Conservation (phyloP, 2,888 invertebrate species). For the Torymus auratus region DNA sequence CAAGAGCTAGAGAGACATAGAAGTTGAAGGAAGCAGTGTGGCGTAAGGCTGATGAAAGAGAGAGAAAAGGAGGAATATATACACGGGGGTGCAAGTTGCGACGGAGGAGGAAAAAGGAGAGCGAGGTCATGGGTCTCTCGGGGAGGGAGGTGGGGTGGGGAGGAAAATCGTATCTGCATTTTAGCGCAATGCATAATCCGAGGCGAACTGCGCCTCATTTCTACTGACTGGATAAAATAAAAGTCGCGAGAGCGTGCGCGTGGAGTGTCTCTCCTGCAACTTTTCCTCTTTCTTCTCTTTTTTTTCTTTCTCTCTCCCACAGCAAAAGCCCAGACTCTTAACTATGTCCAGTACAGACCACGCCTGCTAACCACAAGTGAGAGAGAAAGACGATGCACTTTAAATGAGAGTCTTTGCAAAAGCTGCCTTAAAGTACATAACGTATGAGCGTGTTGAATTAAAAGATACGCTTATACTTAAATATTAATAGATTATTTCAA, state of each 20-base stretch:
- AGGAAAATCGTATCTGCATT: conserved; percentile 63
- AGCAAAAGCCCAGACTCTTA: conserved; percentile 31
- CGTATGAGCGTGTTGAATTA: no score
- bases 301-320: background rate
- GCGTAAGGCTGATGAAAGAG: no score
- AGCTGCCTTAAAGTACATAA: no score
- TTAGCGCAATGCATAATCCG: conserved; percentile 62
- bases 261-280: no score
- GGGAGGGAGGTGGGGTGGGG: background rate
- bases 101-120: conserved; percentile 21
- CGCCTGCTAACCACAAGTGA: conserved; percentile 12
- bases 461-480: no score
- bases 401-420: no score
- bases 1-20: background rate
- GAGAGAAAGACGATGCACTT: background rate
- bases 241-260: conserved; percentile 46
- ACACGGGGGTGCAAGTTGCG: background rate
- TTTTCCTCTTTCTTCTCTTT: background rate
- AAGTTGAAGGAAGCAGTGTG: background rate
- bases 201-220: conserved; percentile 48
- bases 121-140: conserved; percentile 58
- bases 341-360: conserved; percentile 24
- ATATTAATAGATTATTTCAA: no score
- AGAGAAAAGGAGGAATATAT: no score
- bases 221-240: conserved; percentile 60